Conservation (phyloP, 1,140 invertebrate genomes). For the Drosophila dunni region DNA sequence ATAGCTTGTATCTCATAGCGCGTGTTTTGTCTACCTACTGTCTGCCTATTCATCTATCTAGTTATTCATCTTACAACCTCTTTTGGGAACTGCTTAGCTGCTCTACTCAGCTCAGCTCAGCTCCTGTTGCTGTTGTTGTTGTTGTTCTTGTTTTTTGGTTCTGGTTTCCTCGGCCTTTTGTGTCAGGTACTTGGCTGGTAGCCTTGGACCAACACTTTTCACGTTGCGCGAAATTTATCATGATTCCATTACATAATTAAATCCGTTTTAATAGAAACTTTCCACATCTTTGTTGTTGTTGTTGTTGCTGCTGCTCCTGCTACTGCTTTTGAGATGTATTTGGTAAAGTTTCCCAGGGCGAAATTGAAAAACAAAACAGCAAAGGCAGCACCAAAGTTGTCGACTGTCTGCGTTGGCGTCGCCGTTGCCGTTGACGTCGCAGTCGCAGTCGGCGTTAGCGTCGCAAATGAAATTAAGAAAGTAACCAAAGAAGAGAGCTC, state of each 20-base stretch:
- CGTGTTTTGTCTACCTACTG: constrained; percentile 29
- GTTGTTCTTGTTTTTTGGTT: constrained; percentile 30
- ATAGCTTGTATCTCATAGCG: neutral
- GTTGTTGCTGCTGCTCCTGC: constrained; percentile 39
- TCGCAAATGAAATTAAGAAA: constrained; percentile 81
- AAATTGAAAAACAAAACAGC: constrained; percentile 82
- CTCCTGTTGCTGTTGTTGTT: constrained; percentile 19
- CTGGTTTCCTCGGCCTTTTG: constrained; percentile 44
- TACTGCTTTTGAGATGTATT: constrained; percentile 76
- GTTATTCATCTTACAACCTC: constrained; percentile 24
- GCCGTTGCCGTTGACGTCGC: constrained; percentile 30
- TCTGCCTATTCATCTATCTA: constrained; percentile 32
- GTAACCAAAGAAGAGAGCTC: constrained; percentile 73
- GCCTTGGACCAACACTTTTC: constrained; percentile 74
- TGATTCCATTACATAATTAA: constrained; percentile 84
- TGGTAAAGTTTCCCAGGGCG: constrained; percentile 74
- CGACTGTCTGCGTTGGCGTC: constrained; percentile 29
- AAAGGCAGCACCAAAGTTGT: constrained; percentile 74
- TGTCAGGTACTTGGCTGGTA: constrained; percentile 47
- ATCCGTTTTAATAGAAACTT: constrained; percentile 83
- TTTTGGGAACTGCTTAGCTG: constrained; percentile 13
- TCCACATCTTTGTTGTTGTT: constrained; percentile 65
- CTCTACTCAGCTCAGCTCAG: neutral
- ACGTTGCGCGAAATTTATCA: constrained; percentile 83
- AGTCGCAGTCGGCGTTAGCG: constrained; percentile 18